A percentile compares a stretch with the other conserved stretches of the same genome.
Evolutionary conservation across 2,113 vertebrate genomes (phyloP).

Genomic region (Alethe castanea): DNA sequence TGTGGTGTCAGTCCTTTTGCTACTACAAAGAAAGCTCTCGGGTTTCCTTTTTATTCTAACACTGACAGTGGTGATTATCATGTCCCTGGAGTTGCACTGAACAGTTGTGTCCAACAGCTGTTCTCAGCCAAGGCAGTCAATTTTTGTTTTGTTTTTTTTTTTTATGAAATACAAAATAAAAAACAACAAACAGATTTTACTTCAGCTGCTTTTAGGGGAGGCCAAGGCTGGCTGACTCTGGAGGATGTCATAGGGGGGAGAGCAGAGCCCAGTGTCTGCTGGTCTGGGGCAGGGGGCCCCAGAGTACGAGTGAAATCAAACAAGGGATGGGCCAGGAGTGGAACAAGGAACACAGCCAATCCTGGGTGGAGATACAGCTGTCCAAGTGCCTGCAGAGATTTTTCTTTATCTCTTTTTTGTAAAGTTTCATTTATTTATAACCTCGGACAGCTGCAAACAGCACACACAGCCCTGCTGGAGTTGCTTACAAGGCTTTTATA

Average conservation of each 20-base stretch:
- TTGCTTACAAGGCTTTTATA: background rate
- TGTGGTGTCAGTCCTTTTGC: constrained; percentile 47
- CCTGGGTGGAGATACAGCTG: no score
- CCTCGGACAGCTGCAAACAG: background rate
- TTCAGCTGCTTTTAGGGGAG: background rate
- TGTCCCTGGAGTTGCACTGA: constrained; percentile 41
- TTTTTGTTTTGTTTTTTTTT: background rate
- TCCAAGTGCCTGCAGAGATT: background rate
- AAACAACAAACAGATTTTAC: background rate
- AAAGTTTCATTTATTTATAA: background rate
- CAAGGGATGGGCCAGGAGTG: background rate
- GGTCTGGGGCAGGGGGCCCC: background rate
- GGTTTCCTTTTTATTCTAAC: constrained; percentile 16
- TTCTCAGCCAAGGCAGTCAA: background rate
- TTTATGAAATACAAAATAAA: constrained; percentile 45
- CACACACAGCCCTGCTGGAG: background rate
- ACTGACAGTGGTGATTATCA: background rate
- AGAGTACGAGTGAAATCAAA: background rate
- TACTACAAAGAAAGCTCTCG: background rate
- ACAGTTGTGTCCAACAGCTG: background rate
- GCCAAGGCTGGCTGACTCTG: background rate
- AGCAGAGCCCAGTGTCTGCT: background rate
- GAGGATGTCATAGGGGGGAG: background rate
- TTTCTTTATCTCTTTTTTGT: background rate
- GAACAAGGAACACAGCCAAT: fast-evolving